Evolutionary conservation across 2,888 invertebrate species (phyloP).

Genomic region (Coecobrya sp.): DNA sequence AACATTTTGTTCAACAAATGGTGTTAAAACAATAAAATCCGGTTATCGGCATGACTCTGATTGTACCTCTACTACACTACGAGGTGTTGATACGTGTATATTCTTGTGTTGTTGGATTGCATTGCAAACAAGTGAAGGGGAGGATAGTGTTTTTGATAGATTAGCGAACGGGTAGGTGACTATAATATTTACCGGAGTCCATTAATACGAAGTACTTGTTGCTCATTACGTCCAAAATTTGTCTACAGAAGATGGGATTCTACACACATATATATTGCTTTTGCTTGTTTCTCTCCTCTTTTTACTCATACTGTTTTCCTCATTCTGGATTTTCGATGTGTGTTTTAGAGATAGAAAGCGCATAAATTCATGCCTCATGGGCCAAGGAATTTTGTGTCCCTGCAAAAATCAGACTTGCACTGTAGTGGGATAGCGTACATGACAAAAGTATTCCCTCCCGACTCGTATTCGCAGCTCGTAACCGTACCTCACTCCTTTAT

Average conservation of each 20-base stretch:
- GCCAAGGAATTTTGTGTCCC: constrained; percentile 77
- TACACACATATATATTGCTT: constrained; percentile 45
- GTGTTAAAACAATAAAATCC: neutral
- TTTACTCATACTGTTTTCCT: constrained; percentile 45
- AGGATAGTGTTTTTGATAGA: constrained; percentile 69
- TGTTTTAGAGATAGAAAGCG: constrained; percentile 63
- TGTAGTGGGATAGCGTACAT: constrained; percentile 58
- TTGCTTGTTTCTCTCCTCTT: constrained; percentile 60
- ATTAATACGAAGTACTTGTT: constrained; percentile 79
- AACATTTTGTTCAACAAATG: neutral
- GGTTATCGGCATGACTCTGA: constrained; percentile 2
- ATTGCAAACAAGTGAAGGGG: constrained; percentile 36
- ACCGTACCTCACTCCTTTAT: no score
- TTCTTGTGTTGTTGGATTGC: constrained; percentile 30
- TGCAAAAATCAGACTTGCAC: constrained; percentile 81
- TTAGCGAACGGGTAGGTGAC: constrained; percentile 62
- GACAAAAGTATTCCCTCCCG: constrained; percentile 54
- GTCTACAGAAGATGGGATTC: constrained; percentile 65
- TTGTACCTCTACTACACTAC: neutral
- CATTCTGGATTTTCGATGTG: constrained; percentile 69
- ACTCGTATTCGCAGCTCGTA: neutral
- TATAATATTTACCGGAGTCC: constrained; percentile 71
- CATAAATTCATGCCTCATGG: constrained; percentile 72
- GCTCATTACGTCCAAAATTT: constrained; percentile 78
- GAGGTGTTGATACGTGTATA: neutral